These are phyloP conservation scores for Chaetodon auriga DNA, from an alignment of 2,113 vertebrate species.

Conservation along the genomic window DNA sequence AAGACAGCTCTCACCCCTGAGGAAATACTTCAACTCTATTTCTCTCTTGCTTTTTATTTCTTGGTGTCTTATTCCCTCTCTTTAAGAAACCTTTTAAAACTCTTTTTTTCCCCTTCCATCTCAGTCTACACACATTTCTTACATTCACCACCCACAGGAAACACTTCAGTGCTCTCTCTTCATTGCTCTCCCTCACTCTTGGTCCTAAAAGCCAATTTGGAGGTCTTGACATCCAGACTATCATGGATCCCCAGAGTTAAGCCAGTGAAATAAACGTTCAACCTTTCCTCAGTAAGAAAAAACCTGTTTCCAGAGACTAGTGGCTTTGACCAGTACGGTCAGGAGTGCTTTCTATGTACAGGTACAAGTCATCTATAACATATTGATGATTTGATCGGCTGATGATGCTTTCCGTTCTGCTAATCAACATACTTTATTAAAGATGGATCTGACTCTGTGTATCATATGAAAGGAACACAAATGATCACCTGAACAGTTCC, in stretches of 20 bases:
- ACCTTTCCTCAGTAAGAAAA: constrained; percentile 14
- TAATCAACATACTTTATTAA: neutral
- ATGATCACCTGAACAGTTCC: neutral
- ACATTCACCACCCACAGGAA: constrained; percentile 44
- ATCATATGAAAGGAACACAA: neutral
- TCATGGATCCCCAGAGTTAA: constrained; percentile 47
- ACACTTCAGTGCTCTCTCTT: constrained; percentile 41
- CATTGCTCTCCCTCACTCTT: constrained; percentile 28
- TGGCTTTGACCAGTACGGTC: neutral
- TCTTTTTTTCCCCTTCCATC: constrained; percentile 15
- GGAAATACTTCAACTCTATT: constrained; percentile 66
- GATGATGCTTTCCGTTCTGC: neutral
- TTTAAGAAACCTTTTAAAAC: constrained; percentile 43
- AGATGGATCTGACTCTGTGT: neutral
- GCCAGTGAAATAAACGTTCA: constrained; percentile 41
- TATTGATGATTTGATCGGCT: neutral
- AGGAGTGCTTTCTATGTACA: neutral
- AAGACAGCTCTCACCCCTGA: constrained; percentile 62
- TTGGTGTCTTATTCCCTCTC: constrained; percentile 38
- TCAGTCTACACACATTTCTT: constrained; percentile 55
- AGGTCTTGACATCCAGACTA: constrained; percentile 62
- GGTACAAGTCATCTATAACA: neutral
- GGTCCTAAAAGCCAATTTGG: constrained; percentile 71
- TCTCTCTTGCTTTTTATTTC: constrained; percentile 47
- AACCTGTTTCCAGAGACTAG: neutral